These are phyloP conservation scores for Arenaria interpres DNA, from an alignment of 2,113 vertebrate genomes.

Conservation along the genomic window DNA sequence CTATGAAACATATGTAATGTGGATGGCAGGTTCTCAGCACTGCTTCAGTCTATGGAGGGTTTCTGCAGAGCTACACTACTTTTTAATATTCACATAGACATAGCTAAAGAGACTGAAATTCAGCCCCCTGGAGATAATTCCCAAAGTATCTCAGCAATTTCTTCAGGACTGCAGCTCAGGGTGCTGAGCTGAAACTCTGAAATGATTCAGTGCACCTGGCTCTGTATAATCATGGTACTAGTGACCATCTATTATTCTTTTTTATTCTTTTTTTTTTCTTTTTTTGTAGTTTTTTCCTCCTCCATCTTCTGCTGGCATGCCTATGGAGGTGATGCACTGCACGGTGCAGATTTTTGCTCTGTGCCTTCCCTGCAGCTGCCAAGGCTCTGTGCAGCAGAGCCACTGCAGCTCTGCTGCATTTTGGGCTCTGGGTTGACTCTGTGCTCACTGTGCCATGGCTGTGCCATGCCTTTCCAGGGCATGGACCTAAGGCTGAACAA, in stretches of 20 bases:
- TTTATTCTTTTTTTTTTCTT: not conserved
- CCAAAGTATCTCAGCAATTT: not conserved
- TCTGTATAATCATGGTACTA: not conserved
- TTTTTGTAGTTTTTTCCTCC: not conserved
- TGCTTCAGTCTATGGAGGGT: not conserved
- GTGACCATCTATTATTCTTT: not conserved
- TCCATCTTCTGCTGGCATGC: not conserved
- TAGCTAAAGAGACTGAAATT: not conserved
- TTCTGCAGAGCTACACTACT: not conserved
- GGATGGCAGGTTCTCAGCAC: not conserved
- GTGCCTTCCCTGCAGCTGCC: not conserved
- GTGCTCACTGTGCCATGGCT: accelerated
- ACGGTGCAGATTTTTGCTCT: not conserved
- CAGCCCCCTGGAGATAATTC: not conserved
- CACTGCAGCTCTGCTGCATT: not conserved
- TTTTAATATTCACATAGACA: not conserved
- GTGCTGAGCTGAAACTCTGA: not conserved
- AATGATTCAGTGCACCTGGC: not conserved
- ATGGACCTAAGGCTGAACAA: not conserved
- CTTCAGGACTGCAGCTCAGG: not conserved
- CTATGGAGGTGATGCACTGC: not conserved
- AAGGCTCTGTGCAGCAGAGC: constrained; percentile 3
- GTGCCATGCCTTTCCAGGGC: not conserved
- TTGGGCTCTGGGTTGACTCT: not conserved
- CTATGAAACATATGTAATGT: accelerated